These are phyloP conservation scores for Ashinkailepas kermadecensis DNA, from an alignment of 2,888 invertebrate species.

Conservation along the genomic window DNA sequence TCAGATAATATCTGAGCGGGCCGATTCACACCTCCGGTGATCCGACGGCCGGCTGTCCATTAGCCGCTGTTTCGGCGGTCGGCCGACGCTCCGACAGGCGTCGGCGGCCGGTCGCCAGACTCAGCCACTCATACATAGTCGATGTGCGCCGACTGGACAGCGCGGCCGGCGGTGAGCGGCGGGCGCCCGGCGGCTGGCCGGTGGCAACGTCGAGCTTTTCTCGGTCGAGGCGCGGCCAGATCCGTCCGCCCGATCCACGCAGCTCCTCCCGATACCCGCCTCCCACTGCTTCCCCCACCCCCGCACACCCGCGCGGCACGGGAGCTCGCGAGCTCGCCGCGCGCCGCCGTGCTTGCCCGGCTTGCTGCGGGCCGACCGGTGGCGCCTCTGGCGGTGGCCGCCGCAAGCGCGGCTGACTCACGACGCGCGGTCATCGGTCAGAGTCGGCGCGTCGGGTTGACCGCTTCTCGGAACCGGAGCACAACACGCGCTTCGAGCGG, in stretches of 20 bases:
- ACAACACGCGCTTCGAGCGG: neutral
- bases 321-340: neutral
- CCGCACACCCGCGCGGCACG: neutral
- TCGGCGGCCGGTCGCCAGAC: neutral
- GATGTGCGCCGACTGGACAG: neutral
- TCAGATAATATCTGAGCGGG: neutral
- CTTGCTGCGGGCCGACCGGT: neutral
- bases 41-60: neutral
- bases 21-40: neutral
- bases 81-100: too few relatives aligned
- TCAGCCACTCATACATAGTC: conserved; percentile 1
- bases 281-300: neutral
- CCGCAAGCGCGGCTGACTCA: neutral
- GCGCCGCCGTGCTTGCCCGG: too few relatives aligned
- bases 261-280: neutral
- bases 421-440: neutral
- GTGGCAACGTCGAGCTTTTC: neutral
- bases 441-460: neutral
- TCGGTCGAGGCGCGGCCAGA: neutral
- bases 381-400: conserved; percentile 1
- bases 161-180: neutral
- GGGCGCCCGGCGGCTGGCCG: neutral
- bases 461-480: neutral
- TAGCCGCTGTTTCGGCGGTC: neutral
- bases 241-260: too few relatives aligned